Evolutionary conservation across 2,113 vertebrate genomes (phyloP).

Genomic region (Hemiprocne comata): DNA sequence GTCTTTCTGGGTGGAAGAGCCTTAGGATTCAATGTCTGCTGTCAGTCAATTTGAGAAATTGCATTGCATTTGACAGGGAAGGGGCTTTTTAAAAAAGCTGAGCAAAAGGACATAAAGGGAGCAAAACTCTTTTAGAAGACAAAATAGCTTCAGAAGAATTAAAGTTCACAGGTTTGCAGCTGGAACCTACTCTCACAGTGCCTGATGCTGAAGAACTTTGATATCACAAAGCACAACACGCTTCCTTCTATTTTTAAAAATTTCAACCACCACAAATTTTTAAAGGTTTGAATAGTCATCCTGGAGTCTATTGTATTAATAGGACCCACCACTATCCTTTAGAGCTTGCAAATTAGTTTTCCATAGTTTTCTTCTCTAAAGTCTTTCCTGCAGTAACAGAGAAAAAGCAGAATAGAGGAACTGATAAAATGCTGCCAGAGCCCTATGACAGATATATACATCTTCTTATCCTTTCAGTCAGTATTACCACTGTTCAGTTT

Average conservation of each 20-base stretch:
- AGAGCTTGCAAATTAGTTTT: constrained; percentile 23
- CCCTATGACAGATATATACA: background rate
- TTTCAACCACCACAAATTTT: background rate
- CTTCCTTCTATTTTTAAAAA: background rate
- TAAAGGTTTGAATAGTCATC: background rate
- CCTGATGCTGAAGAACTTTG: constrained; percentile 13
- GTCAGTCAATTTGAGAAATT: constrained; percentile 20
- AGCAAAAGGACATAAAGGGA: constrained; percentile 31
- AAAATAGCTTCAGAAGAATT: constrained; percentile 37
- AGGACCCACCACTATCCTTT: background rate
- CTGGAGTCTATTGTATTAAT: background rate
- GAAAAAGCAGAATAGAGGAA: constrained; percentile 2
- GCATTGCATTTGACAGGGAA: constrained; percentile 40
- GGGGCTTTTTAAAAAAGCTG: background rate
- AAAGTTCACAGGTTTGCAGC: background rate
- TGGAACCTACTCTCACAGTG: background rate
- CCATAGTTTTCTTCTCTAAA: background rate
- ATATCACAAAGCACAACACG: background rate
- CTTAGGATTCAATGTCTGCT: constrained; percentile 16
- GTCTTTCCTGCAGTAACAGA: background rate
- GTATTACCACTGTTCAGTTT: background rate
- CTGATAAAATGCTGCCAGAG: background rate
- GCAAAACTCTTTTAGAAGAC: constrained; percentile 34
- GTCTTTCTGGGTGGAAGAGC: constrained; percentile 3
- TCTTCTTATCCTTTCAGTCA: background rate